Evolutionary conservation across 2,113 vertebrate genomes (phyloP).

Genomic region (Strix uralensis): DNA sequence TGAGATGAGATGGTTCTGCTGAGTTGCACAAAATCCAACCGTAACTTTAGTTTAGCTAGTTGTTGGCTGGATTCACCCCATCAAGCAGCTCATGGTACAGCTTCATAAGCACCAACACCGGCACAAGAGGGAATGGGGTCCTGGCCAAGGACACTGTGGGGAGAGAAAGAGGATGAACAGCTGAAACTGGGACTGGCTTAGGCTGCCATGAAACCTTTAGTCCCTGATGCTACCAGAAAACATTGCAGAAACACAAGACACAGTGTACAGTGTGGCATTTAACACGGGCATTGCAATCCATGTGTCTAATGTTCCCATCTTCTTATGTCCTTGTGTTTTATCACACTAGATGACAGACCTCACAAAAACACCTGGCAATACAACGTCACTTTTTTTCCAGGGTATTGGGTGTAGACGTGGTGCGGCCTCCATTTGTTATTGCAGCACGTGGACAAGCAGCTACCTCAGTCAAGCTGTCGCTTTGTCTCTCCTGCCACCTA

Average conservation of each 20-base stretch:
- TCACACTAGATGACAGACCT: background rate
- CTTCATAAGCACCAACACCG: background rate
- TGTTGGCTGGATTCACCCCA: background rate
- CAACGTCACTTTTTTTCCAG: background rate
- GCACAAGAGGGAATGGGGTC: background rate
- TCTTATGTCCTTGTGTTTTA: background rate
- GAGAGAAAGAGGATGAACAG: background rate
- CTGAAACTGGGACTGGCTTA: accelerated
- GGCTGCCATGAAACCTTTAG: background rate
- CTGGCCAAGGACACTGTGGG: background rate
- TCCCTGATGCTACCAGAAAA: background rate
- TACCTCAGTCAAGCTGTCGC: background rate
- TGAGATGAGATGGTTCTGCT: background rate
- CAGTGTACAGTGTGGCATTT: background rate
- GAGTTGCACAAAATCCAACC: background rate
- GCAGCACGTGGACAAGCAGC: background rate
- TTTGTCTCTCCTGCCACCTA: background rate
- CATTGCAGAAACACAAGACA: accelerated
- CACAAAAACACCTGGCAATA: background rate
- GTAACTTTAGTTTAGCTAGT: background rate
- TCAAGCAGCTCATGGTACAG: background rate
- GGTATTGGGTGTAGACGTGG: background rate
- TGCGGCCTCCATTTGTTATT: background rate
- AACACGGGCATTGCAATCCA: accelerated
- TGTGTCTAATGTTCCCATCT: background rate